phyloP scores from a whole-genome alignment of 2,888 invertebrate genomes.

The Acanthoscelides obtectus region DNA sequence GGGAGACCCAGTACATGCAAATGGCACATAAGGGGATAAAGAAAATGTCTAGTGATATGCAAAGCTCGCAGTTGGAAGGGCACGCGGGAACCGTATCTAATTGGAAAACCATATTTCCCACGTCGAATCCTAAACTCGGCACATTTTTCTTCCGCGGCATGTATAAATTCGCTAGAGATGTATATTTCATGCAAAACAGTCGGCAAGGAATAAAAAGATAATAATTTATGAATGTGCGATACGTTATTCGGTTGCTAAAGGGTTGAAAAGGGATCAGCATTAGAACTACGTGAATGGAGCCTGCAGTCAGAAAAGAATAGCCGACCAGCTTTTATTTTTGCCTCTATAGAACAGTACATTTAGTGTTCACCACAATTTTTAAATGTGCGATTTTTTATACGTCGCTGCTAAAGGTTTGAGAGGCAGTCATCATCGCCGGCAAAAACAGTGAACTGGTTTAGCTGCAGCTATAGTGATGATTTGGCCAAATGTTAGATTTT shows the following conservation, averaged over 20 bases:
- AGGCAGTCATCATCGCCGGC: too few species aligned
- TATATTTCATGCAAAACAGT: not conserved
- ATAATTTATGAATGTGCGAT: not conserved
- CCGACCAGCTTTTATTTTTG: not conserved
- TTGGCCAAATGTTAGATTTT: too few species aligned
- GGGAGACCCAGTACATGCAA: not conserved
- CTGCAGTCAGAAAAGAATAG: not conserved
- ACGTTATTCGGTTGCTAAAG: not conserved
- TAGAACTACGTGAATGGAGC: not conserved
- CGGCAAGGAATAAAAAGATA: not conserved
- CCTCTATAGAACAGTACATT: not conserved
- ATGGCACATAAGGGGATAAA: not conserved
- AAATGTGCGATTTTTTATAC: too few species aligned
- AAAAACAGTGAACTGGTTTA: too few species aligned
- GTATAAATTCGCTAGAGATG: not conserved
- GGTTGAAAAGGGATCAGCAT: not conserved
- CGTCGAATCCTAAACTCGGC: not conserved
- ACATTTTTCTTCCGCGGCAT: not conserved
- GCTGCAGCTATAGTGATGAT: too few species aligned
- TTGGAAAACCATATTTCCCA: not conserved
- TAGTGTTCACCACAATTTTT: too few species aligned
- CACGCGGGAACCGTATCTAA: not conserved
- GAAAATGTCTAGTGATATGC: not conserved
- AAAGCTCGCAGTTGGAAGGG: not conserved
- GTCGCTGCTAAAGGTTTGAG: too few species aligned